phyloP scores from a whole-genome alignment of 2,113 vertebrate genomes.

The Lophotis ruficrista region DNA sequence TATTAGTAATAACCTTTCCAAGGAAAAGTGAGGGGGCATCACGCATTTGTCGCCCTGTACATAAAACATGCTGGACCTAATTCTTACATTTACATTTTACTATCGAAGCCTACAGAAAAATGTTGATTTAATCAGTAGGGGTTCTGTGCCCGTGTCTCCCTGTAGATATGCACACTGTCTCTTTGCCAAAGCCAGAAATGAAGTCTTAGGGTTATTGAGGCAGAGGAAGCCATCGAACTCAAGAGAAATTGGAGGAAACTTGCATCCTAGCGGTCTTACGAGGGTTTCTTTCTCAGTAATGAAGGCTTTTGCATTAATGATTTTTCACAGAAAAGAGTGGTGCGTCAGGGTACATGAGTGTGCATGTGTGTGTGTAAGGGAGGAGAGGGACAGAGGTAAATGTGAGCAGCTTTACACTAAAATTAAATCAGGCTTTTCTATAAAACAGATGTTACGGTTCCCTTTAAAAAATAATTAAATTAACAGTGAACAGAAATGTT shows the following conservation, averaged over 20 bases:
- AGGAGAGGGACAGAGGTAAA: background rate
- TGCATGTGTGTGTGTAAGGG: background rate
- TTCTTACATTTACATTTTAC: background rate
- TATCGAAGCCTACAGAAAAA: background rate
- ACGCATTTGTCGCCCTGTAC: background rate
- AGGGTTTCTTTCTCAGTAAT: conserved; percentile 29
- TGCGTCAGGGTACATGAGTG: background rate
- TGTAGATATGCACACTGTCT: background rate
- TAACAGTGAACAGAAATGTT: conserved; percentile 30
- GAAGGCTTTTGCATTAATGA: background rate
- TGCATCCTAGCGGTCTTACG: conserved; percentile 49
- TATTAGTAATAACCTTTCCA: conserved; percentile 17
- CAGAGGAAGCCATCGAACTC: conserved; percentile 21
- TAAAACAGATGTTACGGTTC: conserved; percentile 66
- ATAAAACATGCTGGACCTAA: background rate
- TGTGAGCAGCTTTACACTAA: background rate
- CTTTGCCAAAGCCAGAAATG: conserved; percentile 32
- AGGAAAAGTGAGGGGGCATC: conserved; percentile 11
- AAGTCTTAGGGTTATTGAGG: background rate
- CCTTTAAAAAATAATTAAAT: conserved; percentile 50
- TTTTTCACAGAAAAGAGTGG: conserved; percentile 14
- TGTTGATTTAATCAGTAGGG: conserved; percentile 21
- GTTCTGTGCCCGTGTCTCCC: background rate
- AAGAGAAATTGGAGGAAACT: conserved; percentile 41
- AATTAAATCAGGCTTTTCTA: conserved; percentile 39